Base-by-base conservation (phyloP, 2,797 vertebrate genomes). In the Linurgus olivaceus region DNA sequence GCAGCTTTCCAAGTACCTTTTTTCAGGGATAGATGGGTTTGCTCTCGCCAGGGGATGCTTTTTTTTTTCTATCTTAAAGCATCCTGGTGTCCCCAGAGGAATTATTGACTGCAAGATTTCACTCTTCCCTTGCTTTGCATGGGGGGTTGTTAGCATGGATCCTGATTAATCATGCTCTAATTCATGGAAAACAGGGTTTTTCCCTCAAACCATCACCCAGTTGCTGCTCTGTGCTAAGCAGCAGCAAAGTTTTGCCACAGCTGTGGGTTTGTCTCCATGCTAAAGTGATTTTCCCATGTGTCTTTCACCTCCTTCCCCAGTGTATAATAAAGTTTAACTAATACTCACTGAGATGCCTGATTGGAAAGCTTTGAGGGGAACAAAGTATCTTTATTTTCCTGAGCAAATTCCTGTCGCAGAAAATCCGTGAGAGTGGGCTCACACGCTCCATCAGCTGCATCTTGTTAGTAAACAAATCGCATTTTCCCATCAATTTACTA, bases 391-490 rank as follows among this genome's bases (percentile, higher is more conserved):
- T 33, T 51, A 24, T 89, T 88, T 94, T 80, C 88, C 78, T 9
- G 11, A 37, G 61, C 45, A 52, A 73, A 93, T 72, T 84, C 91
- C 66, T 66, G 50, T 61, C 5, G 35, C 57, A 55, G n/a, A 75
- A 86, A 62, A 63, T 82, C 76, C 50, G 4, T 2, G 29, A 42
- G 90, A 80, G 88, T 93, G 86, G 79, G 84, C 63, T 91, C 82
- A 0, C 52, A 10, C 74, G 2, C 75, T 93, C 86, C 52, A 23
- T 93, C 95, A 93, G 83, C 95, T 96, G 88, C 65, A 37, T 89
- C 78, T 67, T 94, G 93, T 96, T 93, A 86, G 95, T 83, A 95
- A 96, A 94, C 94, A 97, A 90, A 89, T 58, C 4, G 24, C 77
- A 10, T 90, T 94, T 90, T 23, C 76, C 91, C 87, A 94, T 94